These are phyloP conservation scores for Bovichtus variegatus DNA, from an alignment of 2,797 vertebrate species.

Conservation along the genomic window DNA sequence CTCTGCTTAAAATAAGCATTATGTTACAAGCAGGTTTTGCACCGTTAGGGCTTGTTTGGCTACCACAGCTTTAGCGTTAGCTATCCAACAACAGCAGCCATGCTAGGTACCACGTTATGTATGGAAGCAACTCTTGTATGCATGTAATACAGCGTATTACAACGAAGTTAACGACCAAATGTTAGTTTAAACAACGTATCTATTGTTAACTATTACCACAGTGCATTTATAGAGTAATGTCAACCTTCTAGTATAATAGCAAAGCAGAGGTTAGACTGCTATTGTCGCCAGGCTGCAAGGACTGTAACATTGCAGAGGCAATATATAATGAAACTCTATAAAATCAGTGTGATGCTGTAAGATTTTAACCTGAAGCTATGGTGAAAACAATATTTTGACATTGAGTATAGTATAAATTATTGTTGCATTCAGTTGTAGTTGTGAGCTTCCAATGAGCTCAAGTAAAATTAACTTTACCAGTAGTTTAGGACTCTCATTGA, in stretches of 20 bases:
- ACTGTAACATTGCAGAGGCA: neutral
- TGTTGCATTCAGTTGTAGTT: neutral
- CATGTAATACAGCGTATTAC: neutral
- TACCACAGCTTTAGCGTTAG: slow-evolving; percentile 39
- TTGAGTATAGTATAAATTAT: neutral
- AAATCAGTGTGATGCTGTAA: neutral
- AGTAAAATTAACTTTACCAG: neutral
- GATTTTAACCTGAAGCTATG: neutral
- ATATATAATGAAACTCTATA: neutral
- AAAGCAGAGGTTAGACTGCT: neutral
- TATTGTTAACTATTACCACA: rapidly evolving
- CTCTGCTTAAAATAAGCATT: rapidly evolving
- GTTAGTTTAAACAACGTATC: neutral
- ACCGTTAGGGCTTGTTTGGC: slow-evolving; percentile 1
- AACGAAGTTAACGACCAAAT: neutral
- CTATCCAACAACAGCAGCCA: slow-evolving; percentile 45
- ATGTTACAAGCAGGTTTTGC: neutral
- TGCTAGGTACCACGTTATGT: slow-evolving; percentile 47
- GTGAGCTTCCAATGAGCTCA: neutral
- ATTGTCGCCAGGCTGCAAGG: neutral
- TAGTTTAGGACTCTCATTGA: neutral
- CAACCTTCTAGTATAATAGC: neutral
- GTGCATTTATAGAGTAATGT: neutral
- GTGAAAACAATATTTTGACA: neutral
- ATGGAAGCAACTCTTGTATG: neutral